Conservation (phyloP, 37 sponge, comb jelly and placozoan species). For the Geodia barretti region DNA sequence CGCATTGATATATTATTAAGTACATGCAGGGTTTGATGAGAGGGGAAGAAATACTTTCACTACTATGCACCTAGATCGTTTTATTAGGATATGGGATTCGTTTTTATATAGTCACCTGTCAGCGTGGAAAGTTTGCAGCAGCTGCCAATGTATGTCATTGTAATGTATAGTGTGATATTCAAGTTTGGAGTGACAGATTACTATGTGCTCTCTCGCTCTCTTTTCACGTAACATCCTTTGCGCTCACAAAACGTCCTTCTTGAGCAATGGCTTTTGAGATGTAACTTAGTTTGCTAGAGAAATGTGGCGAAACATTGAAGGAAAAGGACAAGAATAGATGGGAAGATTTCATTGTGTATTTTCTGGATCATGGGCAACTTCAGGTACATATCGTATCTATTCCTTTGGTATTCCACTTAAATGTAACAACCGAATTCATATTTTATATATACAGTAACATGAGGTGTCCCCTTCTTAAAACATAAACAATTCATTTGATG, state of each 20-base stretch:
- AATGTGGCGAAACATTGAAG: conserved; percentile 52
- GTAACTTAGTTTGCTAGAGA: conserved; percentile 21
- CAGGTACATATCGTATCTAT: background rate
- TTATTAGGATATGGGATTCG: conserved; percentile 72
- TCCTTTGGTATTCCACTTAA: background rate
- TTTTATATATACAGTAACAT: too few relatives aligned
- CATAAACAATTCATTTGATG: too few relatives aligned
- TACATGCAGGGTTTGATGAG: too few relatives aligned
- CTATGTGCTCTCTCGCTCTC: background rate
- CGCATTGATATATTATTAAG: too few relatives aligned
- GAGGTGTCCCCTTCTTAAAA: background rate
- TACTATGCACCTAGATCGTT: too few relatives aligned
- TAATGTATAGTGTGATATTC: background rate
- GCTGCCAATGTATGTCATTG: conserved; percentile 62
- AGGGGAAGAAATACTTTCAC: too few relatives aligned
- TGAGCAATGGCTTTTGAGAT: too few relatives aligned
- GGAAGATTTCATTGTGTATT: conserved; percentile 63
- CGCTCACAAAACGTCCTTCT: too few relatives aligned
- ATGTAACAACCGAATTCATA: too few relatives aligned
- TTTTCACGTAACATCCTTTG: background rate
- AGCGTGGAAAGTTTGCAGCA: conserved; percentile 58
- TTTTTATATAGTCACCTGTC: conserved; percentile 73
- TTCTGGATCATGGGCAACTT: conserved; percentile 56
- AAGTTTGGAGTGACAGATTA: background rate
- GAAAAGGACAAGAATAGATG: conserved; percentile 29